A percentile compares a stretch with the other conserved stretches of the same genome.
phyloP scores from a whole-genome alignment of 2,113 vertebrate genomes.

The Gadus macrocephalus region DNA sequence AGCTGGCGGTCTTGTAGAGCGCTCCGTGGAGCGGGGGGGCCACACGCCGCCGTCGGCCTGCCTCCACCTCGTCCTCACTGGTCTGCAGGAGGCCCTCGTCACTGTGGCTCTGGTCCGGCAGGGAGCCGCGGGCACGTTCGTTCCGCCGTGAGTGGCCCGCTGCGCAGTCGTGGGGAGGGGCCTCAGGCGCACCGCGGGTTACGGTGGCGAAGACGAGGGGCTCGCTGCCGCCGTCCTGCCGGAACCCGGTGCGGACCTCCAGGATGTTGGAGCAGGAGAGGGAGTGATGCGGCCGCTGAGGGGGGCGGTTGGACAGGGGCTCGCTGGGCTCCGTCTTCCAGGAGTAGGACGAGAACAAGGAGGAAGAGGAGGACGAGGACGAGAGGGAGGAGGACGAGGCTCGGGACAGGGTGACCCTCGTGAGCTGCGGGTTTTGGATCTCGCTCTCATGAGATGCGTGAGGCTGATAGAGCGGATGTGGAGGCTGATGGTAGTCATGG shows the following conservation, averaged over 20 bases:
- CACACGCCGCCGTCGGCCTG: conserved; percentile 2
- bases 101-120: conserved; percentile 66
- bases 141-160: conserved; percentile 15
- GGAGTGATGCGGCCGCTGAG: conserved; percentile 62
- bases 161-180: background rate
- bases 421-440: conserved; percentile 39
- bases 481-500: conserved; percentile 10
- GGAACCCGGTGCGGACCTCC: conserved; percentile 46
- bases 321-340: conserved; percentile 70
- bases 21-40: conserved; percentile 28
- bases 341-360: conserved; percentile 57
- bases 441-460: conserved; percentile 37
- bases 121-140: conserved; percentile 18
- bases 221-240: conserved; percentile 33
- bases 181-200: conserved; percentile 28
- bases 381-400: conserved; percentile 59
- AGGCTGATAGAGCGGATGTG: background rate
- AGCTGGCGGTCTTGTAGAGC: conserved; percentile 66
- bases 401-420: conserved; percentile 45
- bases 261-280: conserved; percentile 72
- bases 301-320: conserved; percentile 40
- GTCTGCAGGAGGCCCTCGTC: conserved; percentile 57
- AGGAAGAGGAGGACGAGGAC: conserved; percentile 55
- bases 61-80: conserved; percentile 11
- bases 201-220: conserved; percentile 51